Conservation (phyloP, 2,888 invertebrate species). For the Acanthosoma haemorrhoidale region DNA sequence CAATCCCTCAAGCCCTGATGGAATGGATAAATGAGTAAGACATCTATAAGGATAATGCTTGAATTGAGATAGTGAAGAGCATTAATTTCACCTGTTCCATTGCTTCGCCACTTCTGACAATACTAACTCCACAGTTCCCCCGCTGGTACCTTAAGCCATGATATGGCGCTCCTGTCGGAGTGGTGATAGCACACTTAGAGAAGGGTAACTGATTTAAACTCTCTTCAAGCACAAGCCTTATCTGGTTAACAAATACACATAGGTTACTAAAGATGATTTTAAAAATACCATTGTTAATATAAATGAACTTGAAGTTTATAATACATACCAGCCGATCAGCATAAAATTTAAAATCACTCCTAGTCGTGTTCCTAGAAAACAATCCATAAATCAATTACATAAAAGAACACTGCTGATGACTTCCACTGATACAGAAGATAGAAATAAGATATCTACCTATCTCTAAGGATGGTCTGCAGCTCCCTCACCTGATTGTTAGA, state of each 20-base stretch:
- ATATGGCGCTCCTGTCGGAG: constrained; percentile 87
- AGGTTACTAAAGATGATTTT: neutral
- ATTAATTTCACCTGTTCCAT: constrained; percentile 70
- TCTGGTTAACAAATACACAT: constrained; percentile 49
- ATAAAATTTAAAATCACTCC: constrained; percentile 97
- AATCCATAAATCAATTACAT: neutral
- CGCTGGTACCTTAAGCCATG: constrained; percentile 91
- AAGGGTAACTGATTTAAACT: constrained; percentile 95
- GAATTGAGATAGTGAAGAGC: neutral
- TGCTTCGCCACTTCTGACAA: constrained; percentile 90
- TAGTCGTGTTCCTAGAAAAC: constrained; percentile 71
- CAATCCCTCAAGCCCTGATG: constrained; percentile 84
- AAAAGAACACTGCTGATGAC: no score
- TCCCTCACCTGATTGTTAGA: constrained; percentile 76
- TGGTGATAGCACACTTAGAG: constrained; percentile 80
- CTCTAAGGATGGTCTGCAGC: constrained; percentile 77
- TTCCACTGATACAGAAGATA: neutral
- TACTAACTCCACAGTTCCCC: constrained; percentile 97
- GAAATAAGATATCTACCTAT: constrained; percentile 60
- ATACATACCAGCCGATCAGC: constrained; percentile 83
- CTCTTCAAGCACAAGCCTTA: constrained; percentile 95
- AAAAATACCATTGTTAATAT: constrained; percentile 1
- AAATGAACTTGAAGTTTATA: neutral
- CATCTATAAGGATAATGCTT: neutral
- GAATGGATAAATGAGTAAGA: neutral